Percentiles rank a stretch among this genome's conserved stretches.
phyloP scores from a whole-genome alignment of 2,113 vertebrate genomes.

The Sciurus niger region DNA sequence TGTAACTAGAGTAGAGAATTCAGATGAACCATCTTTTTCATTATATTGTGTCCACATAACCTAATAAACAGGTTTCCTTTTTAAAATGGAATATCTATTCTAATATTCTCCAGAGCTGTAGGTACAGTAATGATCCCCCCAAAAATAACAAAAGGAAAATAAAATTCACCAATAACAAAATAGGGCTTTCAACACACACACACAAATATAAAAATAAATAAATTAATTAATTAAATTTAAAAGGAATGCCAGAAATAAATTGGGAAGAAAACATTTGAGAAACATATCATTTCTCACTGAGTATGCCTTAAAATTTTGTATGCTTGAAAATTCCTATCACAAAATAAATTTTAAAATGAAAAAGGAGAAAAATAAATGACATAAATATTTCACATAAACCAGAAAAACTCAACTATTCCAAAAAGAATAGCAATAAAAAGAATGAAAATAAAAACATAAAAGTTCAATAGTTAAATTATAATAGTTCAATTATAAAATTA shows the following conservation, averaged over 20 bases:
- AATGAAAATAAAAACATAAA: not conserved
- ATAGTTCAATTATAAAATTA: not conserved
- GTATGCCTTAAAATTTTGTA: not conserved
- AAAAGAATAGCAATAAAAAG: constrained; percentile 9
- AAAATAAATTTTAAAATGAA: not conserved
- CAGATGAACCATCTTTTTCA: not conserved
- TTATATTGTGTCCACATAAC: not conserved
- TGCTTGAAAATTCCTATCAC: not conserved
- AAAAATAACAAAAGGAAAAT: constrained; percentile 48
- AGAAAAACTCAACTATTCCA: not conserved
- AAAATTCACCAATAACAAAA: constrained; percentile 45
- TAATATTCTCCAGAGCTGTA: not conserved
- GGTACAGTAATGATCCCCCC: not conserved
- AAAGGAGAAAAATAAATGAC: not conserved
- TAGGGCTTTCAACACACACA: not conserved
- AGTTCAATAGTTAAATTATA: not conserved
- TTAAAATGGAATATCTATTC: constrained; percentile 26
- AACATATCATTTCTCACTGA: not conserved
- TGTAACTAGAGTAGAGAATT: not conserved
- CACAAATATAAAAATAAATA: not conserved
- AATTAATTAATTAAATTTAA: not conserved
- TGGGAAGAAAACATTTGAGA: not conserved
- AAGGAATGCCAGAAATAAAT: not conserved
- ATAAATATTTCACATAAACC: not conserved
- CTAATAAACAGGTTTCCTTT: constrained; percentile 43